Evolutionary conservation across 2,113 vertebrate species (phyloP).

Genomic region (Ginglymostoma cirratum): DNA sequence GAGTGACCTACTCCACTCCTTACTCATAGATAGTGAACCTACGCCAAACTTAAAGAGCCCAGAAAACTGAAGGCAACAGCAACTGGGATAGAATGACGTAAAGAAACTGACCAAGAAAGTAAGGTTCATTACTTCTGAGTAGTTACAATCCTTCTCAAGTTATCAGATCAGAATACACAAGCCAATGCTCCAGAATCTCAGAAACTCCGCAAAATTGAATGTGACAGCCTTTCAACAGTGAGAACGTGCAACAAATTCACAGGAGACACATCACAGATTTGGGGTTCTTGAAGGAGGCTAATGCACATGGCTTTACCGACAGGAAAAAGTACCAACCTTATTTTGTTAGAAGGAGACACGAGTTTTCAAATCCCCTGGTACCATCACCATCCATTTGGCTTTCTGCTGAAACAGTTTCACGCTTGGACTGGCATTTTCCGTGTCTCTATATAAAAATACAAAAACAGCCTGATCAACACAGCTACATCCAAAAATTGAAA

Average conservation of each 20-base stretch:
- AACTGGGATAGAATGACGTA: too few species aligned
- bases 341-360: not conserved
- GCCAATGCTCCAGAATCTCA: not conserved
- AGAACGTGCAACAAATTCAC: not conserved
- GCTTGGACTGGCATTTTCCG: not conserved
- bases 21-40: too few species aligned
- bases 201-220: not conserved
- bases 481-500: not conserved
- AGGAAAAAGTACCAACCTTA: not conserved
- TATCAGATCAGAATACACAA: not conserved
- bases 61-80: too few species aligned
- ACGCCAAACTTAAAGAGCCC: too few species aligned
- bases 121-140: not conserved
- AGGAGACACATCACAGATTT: not conserved
- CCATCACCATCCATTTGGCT: not conserved
- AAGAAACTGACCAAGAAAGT: not conserved
- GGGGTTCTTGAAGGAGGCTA: not conserved
- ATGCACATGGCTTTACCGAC: not conserved
- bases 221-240: not conserved
- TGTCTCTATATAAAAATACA: not conserved
- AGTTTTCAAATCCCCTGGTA: not conserved
- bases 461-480: not conserved
- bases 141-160: not conserved
- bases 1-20: too few species aligned
- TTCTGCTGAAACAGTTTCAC: not conserved